Base-by-base conservation (phyloP, 2,888 invertebrate genomes). In the Tetramorium bicarinatum region DNA sequence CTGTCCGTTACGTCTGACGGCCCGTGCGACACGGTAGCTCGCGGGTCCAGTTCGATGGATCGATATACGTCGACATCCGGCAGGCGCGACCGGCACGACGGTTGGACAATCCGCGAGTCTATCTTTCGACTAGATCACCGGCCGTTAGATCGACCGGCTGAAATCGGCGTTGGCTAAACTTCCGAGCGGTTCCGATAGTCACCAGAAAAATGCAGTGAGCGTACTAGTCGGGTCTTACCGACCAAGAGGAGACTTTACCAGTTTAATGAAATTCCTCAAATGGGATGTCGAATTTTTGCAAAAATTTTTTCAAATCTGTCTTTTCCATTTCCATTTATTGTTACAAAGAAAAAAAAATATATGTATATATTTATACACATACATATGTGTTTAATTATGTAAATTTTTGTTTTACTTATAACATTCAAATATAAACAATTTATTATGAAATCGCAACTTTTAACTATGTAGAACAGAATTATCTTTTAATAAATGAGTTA, bases 1-100 rank as follows among this genome's bases (percentile, higher is more conserved):
- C 90, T 90, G 91, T 92, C 89, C 87, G 89, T 91, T 91, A 91
- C 86, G 89, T 91, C 90, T 89, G 90, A 92, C 89, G 89, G 89
- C 75, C 81, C 75, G 87, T 85, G 86, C 88, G 87, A 89, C 69
- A 79, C 87, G 86, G 83, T 90, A 87, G 89, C 90, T 90, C 84
- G 85, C 82, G 89, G 90, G 84, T 83, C 84, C 87, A 75, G 84
- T 83, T 89, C 86, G 84, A 85, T 91, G 90, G 87, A 90, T 90
- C 90, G 90, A 90, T 90, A 89, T 84, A 85, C 81, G 85, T 86
- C 72, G 69, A 79, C 89, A 77, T 89, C 86, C 85, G 83, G 77
- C 69, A 64, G 83, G 69, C 85, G 82, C 77, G 66, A 88, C 72
- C 72, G 61, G 49, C 38, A 29, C 41, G 61, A 47, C 38, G 52